Evolutionary conservation across 1,140 invertebrate genomes (phyloP).

Genomic region (Anthonomus grandis): DNA sequence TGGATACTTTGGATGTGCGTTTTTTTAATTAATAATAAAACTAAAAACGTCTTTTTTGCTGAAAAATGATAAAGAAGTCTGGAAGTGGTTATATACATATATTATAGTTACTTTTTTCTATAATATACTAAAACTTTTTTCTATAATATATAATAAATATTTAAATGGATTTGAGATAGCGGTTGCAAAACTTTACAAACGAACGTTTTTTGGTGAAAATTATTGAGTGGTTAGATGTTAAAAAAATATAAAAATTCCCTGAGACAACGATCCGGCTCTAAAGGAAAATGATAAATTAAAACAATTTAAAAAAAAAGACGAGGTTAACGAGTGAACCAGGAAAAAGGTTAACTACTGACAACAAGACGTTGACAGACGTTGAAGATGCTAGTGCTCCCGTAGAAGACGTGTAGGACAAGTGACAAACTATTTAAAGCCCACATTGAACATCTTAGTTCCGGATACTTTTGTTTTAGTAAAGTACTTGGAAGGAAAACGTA

Average conservation of each 20-base stretch:
- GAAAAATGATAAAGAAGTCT: no score
- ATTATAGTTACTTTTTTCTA: no score
- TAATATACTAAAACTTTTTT: no score
- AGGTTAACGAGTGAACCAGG: not conserved
- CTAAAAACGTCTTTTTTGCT: no score
- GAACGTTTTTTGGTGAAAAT: no score
- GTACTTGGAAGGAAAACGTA: not conserved
- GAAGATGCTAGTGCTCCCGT: not conserved
- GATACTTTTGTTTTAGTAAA: not conserved
- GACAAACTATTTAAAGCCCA: not conserved
- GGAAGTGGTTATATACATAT: no score
- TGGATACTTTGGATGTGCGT: no score
- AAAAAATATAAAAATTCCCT: not conserved
- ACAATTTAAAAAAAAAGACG: not conserved
- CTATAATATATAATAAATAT: no score
- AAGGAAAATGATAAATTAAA: not conserved
- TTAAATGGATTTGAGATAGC: no score
- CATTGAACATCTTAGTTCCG: not conserved
- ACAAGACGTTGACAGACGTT: not conserved
- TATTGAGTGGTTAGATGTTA: no score
- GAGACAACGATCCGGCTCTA: not conserved
- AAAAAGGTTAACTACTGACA: not conserved
- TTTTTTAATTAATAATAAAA: no score
- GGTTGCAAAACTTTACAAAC: no score
- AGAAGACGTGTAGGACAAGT: not conserved